phyloP scores from a whole-genome alignment of 2,113 vertebrate genomes.

The Andinoacara biseriatus region DNA sequence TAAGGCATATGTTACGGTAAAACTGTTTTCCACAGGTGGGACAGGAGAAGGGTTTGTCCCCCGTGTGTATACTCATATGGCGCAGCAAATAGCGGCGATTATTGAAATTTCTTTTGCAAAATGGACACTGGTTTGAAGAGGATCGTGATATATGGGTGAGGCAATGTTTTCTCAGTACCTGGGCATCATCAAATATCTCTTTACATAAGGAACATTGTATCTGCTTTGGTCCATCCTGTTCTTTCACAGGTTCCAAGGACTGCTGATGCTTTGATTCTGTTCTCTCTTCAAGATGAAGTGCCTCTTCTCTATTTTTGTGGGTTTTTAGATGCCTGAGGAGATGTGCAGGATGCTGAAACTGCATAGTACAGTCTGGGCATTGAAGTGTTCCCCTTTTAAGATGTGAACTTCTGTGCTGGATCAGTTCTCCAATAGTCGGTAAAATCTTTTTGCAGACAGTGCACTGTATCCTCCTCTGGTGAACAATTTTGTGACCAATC shows the following conservation, averaged over 20 bases:
- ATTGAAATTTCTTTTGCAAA: slow-evolving; percentile 69
- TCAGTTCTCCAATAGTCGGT: slow-evolving; percentile 72
- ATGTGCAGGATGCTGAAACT: slow-evolving; percentile 73
- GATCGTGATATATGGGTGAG: slow-evolving; percentile 69
- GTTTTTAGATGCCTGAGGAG: slow-evolving; percentile 70
- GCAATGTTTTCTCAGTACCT: slow-evolving; percentile 70
- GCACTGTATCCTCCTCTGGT: slow-evolving; percentile 79
- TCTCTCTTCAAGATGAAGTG: neutral
- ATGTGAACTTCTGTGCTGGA: slow-evolving; percentile 77
- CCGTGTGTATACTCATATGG: slow-evolving; percentile 76
- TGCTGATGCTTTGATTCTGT: neutral
- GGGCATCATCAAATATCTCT: slow-evolving; percentile 62
- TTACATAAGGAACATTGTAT: slow-evolving; percentile 73
- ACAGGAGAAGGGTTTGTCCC: slow-evolving; percentile 74
- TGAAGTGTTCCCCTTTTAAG: slow-evolving; percentile 71
- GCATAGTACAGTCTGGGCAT: slow-evolving; percentile 76
- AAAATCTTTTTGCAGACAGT: slow-evolving; percentile 79
- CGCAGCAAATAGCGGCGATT: slow-evolving; percentile 66
- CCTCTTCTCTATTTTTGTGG: slow-evolving; percentile 55
- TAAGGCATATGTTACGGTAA: slow-evolving; percentile 50
- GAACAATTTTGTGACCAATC: slow-evolving; percentile 72
- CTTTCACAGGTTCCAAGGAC: slow-evolving; percentile 24
- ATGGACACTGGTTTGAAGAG: slow-evolving; percentile 72
- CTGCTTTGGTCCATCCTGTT: slow-evolving; percentile 12
- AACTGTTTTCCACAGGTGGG: slow-evolving; percentile 73